A percentile compares a stretch with the other conserved stretches of the same genome.
Conservation (phyloP, 2,888 invertebrate species). For the Athrips mouffetella region DNA sequence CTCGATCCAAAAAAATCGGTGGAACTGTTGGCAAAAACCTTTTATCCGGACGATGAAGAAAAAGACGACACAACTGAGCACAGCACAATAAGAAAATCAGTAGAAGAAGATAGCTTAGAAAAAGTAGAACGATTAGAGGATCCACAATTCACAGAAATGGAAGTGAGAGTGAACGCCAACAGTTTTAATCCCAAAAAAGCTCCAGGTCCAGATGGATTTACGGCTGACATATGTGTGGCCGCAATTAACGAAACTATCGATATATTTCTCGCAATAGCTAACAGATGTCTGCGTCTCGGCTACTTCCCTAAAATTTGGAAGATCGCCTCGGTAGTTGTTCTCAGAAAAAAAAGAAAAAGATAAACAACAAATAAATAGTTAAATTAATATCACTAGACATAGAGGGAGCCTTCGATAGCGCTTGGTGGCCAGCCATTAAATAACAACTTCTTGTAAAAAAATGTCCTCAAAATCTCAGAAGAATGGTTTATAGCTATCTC, state of each 20-base stretch:
- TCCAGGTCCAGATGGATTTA: conserved; percentile 13
- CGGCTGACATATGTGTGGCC: conserved; percentile 14
- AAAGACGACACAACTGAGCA: no score
- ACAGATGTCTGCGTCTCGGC: conserved; percentile 12
- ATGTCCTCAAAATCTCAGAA: background rate
- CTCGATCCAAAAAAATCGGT: no score
- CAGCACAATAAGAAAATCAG: no score
- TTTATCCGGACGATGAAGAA: no score
- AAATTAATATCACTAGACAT: background rate
- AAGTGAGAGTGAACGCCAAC: background rate
- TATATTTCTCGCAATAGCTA: conserved; percentile 2
- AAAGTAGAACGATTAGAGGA: no score
- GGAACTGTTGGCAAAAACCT: no score
- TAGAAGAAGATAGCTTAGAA: no score
- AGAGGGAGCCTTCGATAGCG: no score
- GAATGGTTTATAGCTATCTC: background rate
- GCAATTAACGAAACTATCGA: background rate
- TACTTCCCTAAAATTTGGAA: conserved; percentile 24
- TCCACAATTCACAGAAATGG: background rate
- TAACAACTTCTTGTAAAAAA: background rate
- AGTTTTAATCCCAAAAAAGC: conserved; percentile 10
- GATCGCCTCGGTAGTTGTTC: conserved; percentile 13
- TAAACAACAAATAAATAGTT: background rate
- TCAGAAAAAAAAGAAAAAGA: conserved; percentile 15
- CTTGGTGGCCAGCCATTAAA: background rate